These are phyloP conservation scores for Chiloscyllium punctatum DNA, from an alignment of 2,797 vertebrate species.

Conservation along the genomic window DNA sequence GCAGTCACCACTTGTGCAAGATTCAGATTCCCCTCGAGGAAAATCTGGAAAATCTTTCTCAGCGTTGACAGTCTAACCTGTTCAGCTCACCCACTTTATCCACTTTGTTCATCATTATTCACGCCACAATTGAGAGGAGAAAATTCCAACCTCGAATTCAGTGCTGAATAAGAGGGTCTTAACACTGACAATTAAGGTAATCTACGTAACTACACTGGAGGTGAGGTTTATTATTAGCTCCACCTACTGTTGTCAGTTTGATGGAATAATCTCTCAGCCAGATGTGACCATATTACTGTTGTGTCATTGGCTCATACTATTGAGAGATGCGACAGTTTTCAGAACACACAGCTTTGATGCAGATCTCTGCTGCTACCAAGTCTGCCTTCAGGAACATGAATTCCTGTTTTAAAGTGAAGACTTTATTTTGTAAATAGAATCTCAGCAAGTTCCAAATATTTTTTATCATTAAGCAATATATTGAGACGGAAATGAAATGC, in stretches of 20 bases:
- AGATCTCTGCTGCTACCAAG: neutral
- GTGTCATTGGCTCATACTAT: neutral
- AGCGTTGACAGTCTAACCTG: no score
- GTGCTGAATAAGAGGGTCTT: neutral
- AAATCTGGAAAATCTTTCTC: no score
- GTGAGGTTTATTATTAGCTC: neutral
- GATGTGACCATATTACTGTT: neutral
- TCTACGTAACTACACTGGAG: neutral
- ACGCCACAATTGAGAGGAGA: no score
- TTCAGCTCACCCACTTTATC: no score
- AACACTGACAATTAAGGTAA: neutral
- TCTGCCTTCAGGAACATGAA: neutral
- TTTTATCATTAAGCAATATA: neutral
- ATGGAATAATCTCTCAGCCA: neutral
- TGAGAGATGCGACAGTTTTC: conserved; percentile 21
- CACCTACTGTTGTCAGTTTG: neutral
- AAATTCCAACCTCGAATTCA: no score
- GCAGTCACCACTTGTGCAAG: no score
- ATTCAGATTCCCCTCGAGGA: no score
- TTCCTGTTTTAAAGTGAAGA: neutral
- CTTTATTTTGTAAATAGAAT: neutral
- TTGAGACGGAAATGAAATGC: neutral
- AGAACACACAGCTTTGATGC: neutral
- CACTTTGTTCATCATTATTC: no score
- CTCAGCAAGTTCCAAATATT: neutral